Evolutionary conservation across 2,113 vertebrate species (phyloP), one percentile per base, ranked within the genome.

Genomic region (Nanger granti): DNA sequence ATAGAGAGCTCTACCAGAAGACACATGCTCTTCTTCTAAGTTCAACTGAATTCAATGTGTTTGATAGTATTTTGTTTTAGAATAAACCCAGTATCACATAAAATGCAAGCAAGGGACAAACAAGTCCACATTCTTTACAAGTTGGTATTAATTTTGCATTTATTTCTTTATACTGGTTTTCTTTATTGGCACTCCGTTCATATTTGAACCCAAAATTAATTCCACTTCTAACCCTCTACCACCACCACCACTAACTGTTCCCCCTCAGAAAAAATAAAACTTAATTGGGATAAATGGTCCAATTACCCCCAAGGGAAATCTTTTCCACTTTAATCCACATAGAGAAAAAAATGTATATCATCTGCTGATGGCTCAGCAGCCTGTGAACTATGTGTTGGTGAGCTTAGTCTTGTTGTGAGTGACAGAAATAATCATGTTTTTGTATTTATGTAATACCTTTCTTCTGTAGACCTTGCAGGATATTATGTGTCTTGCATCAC

Each of bases 351-450:
- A 93, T 64, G 26, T 91, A 12, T 41, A 87, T 98, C 52, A 55
- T 95, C 62, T 64, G 52, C 82, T 86, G 3, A 29, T 96, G 47
- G 87, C 55, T 85, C 91, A 79, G 24, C 55, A 91, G 76, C 86
- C 96, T 90, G 79, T 93, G 89, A 95, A 95, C 24, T 82, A 37
- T 59, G 31, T 76, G 41, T 80, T 55, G 59, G 87, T 82, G 95
- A 96, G 41, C 29, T 92, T 17, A 2, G 49, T 24, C 54, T 54
- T 94, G 49, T 95, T 89, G 66, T 62, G 94, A 28, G 34, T 93
- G 47, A 83, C 86, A 96, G 91, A 95, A 90, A 94, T 87, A 91
- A 97, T 89, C 86, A 84, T 66, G 91, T 82, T 93, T 97, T 97
- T 96, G 37, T 94, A 86, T 92, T 94, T 96, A 54, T 62, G 41